Evolutionary conservation across 2,888 invertebrate genomes (phyloP), one percentile per base, ranked within the genome.

Genomic region (Labia minor): DNA sequence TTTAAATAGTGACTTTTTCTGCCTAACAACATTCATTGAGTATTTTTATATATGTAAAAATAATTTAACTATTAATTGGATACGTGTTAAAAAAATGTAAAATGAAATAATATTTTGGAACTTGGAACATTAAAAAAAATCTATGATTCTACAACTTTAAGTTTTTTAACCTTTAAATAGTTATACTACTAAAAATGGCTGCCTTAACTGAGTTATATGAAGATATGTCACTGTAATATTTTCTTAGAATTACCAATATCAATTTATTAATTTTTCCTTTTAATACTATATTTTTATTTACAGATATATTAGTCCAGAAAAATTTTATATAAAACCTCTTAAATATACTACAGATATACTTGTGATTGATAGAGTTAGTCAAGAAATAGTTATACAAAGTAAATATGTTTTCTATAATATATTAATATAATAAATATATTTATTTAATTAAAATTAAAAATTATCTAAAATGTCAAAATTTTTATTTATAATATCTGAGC

Each of bases 221-320:
- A 61, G 68, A 70, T 49, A 65, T 68, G 19, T 65, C 67, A 37
- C 33, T 70, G 70, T 70, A 68, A 70, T 20, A 6, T 3, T 21
- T 67, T 62, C 19, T 19, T 21, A 4, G 19, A 19, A 33, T 16
- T n/a, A 67, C 21, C n/a, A 14, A 49, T 4, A 26, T 18, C 1
- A 16, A 61, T 20, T 20, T 49, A 49, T 14, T 64, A 16, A n/a
- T 14, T 33, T 6, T 16, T 61, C 8, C 1, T 10, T 19, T n/a
- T 18, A 49, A 19, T 1, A 1, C 33, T 18, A 21, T 21, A 65
- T 71, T 69, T 66, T 66, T 72, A 71, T 70, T 81, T 81, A 68
- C 74, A 92, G 91, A 72, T 92, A 92, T 73, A 87, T 87, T 71
- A 92, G 93, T n/a, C 85, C 89, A 65, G 95, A 95, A 73, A 90